Evolutionary conservation across 2,113 vertebrate species (phyloP).

Genomic region (Aptenodytes forsteri): DNA sequence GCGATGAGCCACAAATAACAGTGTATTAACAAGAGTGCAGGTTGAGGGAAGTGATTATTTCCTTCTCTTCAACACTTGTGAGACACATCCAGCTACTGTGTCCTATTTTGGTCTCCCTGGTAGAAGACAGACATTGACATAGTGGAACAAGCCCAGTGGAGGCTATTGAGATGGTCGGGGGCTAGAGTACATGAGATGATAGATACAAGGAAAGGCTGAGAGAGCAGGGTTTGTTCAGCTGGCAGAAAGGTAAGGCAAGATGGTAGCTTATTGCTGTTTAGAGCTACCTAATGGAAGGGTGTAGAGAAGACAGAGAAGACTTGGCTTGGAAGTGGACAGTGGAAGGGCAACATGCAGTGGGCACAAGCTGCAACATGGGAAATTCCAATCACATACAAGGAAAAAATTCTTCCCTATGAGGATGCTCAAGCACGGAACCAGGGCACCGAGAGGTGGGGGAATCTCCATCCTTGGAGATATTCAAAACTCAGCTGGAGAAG

Average conservation of each 20-base stretch:
- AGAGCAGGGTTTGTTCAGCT: not conserved
- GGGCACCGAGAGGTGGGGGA: not conserved
- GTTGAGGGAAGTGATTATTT: not conserved
- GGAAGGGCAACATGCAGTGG: not conserved
- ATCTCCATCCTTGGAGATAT: not conserved
- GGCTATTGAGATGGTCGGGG: not conserved
- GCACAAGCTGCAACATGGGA: not conserved
- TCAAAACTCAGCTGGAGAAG: not conserved
- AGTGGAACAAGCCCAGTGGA: not conserved
- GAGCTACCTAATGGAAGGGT: not conserved
- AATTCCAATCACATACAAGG: not conserved
- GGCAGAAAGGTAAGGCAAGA: not conserved
- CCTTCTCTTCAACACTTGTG: not conserved
- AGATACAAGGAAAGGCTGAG: not conserved
- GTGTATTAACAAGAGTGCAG: not conserved
- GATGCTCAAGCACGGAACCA: not conserved
- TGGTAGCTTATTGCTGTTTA: not conserved
- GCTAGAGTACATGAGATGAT: not conserved
- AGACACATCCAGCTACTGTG: not conserved
- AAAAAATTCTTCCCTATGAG: not conserved
- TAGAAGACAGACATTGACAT: not conserved
- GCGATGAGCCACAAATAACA: not conserved
- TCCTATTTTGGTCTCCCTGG: not conserved
- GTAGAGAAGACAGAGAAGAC: not conserved
- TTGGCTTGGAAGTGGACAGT: not conserved